Evolutionary conservation across 30 jellyfish, hydroid and myxozoan species (phyloP).

Genomic region (Turritopsis dohrnii): DNA sequence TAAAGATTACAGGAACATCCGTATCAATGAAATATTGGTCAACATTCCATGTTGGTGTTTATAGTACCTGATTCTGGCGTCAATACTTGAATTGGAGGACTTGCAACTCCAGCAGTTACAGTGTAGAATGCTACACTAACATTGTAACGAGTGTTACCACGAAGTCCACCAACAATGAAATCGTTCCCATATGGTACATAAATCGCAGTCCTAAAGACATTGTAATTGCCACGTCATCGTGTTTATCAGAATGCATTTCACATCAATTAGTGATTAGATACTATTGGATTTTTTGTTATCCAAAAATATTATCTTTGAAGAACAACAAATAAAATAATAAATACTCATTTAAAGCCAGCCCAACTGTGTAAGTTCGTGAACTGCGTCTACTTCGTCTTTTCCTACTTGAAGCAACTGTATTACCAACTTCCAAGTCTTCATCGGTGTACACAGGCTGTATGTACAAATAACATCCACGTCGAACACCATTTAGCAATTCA

Average conservation of each 20-base stretch:
- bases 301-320: background rate
- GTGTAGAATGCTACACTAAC: background rate
- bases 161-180: background rate
- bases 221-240: background rate
- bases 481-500: background rate
- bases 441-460: background rate
- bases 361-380: background rate
- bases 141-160: background rate
- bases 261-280: too few relatives aligned
- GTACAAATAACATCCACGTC: background rate
- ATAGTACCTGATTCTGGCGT: background rate
- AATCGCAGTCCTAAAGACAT: background rate
- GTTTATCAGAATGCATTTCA: too few relatives aligned
- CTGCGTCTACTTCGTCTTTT: background rate
- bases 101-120: slow-evolving; percentile 3
- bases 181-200: background rate
- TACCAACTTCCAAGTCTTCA: background rate
- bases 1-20: too few relatives aligned
- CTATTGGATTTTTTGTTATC: too few relatives aligned
- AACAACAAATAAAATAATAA: background rate
- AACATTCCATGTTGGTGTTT: too few relatives aligned
- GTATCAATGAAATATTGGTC: too few relatives aligned
- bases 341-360: background rate
- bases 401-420: background rate
- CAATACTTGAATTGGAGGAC: background rate